These are phyloP conservation scores for Parapsyche elsis DNA, from an alignment of 1,140 invertebrate species.

Conservation along the genomic window DNA sequence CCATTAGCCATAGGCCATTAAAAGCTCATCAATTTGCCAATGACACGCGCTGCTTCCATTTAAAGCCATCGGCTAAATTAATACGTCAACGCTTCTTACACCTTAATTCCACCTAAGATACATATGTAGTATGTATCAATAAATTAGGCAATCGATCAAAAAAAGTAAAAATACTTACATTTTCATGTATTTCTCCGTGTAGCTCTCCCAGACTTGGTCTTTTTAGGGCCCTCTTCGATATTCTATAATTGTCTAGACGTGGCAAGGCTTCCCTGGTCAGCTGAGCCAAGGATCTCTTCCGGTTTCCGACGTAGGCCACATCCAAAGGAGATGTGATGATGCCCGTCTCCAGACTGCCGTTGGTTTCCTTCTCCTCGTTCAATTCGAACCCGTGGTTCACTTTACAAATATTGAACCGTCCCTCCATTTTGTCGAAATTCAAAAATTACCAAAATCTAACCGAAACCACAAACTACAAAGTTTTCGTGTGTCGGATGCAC, in stretches of 20 bases:
- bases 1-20: no score
- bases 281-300: slow-evolving; percentile 69
- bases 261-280: slow-evolving; percentile 83
- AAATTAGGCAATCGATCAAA: background rate
- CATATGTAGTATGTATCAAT: background rate
- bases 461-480: slow-evolving; percentile 21
- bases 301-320: slow-evolving; percentile 61
- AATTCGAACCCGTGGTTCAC: slow-evolving; percentile 29
- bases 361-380: slow-evolving; percentile 5
- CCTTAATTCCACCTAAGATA: background rate
- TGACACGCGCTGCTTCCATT: no score
- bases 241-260: slow-evolving; percentile 90
- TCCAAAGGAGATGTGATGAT: slow-evolving; percentile 57
- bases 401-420: slow-evolving; percentile 51
- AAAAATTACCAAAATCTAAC: background rate
- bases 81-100: no score
- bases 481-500: background rate
- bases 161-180: slow-evolving; percentile 27
- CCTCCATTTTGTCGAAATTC: slow-evolving; percentile 39
- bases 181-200: slow-evolving; percentile 68
- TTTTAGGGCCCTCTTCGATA: slow-evolving; percentile 77
- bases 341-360: slow-evolving; percentile 54
- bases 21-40: no score
- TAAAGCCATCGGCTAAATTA: no score
- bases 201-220: slow-evolving; percentile 79